phyloP scores from a whole-genome alignment of 2,888 invertebrate genomes.

The Bombylius discolor region DNA sequence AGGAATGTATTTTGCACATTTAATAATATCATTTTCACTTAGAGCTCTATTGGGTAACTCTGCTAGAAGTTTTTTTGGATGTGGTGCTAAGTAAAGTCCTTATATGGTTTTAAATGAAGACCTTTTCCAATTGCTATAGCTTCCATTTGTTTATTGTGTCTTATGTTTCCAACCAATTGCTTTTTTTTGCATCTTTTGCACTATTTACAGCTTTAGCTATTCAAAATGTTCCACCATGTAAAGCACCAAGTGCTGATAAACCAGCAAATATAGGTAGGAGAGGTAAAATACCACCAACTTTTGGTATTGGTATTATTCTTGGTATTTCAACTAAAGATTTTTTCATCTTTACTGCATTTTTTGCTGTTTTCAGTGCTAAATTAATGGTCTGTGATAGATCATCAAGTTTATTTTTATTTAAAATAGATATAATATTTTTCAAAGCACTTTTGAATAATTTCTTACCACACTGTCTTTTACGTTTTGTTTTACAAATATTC shows the following conservation, averaged over 20 bases:
- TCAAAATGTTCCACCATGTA: constrained; percentile 27
- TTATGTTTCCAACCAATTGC: constrained; percentile 22
- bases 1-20: constrained; percentile 21
- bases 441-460: neutral
- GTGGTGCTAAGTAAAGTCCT: constrained; percentile 8
- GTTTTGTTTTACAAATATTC: neutral
- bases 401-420: constrained; percentile 10
- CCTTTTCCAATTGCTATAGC: constrained; percentile 26
- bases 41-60: constrained; percentile 17
- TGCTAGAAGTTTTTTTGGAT: constrained; percentile 19
- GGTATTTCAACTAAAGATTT: constrained; percentile 12
- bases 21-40: constrained; percentile 20
- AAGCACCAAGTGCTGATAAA: constrained; percentile 24
- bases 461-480: neutral
- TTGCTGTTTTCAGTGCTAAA: constrained; percentile 11
- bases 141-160: constrained; percentile 30
- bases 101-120: constrained; percentile 23
- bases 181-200: constrained; percentile 22
- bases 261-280: constrained; percentile 29
- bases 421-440: constrained; percentile 5
- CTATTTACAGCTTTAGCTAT: constrained; percentile 27
- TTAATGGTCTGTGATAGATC: constrained; percentile 13
- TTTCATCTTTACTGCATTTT: neutral
- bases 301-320: constrained; percentile 24
- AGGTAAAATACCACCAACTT: constrained; percentile 25